Percentiles rank a stretch among this genome's conserved stretches.
Evolutionary conservation across 2,888 invertebrate species (phyloP).

Genomic region (Cynaeus angustus): DNA sequence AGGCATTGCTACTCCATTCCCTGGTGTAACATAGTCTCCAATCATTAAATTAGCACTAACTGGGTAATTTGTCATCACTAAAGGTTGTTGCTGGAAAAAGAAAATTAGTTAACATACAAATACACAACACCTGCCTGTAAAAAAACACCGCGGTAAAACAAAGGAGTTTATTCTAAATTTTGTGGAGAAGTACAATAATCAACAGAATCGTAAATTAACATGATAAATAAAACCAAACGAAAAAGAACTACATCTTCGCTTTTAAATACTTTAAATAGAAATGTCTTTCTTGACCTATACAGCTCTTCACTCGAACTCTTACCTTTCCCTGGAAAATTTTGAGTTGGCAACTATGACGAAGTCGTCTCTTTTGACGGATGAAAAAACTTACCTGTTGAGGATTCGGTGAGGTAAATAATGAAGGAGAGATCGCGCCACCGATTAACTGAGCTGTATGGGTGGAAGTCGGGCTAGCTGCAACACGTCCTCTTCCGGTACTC

Average conservation of each 20-base stretch:
- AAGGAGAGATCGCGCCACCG: constrained; percentile 82
- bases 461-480: constrained; percentile 76
- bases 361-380: neutral
- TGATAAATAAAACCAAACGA: neutral
- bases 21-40: constrained; percentile 81
- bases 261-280: neutral
- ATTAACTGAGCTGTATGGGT: constrained; percentile 78
- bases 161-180: no score
- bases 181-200: no score
- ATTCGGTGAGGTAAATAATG: constrained; percentile 74
- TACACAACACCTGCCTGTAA: no score
- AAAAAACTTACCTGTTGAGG: constrained; percentile 61
- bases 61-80: constrained; percentile 79
- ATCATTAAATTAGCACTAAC: constrained; percentile 84
- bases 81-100: constrained; percentile 69
- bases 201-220: no score
- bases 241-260: neutral
- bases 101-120: neutral
- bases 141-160: no score
- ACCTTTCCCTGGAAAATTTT: constrained; percentile 8
- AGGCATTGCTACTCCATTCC: constrained; percentile 72
- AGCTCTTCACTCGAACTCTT: neutral
- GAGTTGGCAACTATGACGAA: neutral
- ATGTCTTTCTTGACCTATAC: neutral
- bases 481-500: constrained; percentile 77